These are phyloP conservation scores for Eurypyga helias DNA, from an alignment of 2,113 vertebrate species.

Conservation along the genomic window DNA sequence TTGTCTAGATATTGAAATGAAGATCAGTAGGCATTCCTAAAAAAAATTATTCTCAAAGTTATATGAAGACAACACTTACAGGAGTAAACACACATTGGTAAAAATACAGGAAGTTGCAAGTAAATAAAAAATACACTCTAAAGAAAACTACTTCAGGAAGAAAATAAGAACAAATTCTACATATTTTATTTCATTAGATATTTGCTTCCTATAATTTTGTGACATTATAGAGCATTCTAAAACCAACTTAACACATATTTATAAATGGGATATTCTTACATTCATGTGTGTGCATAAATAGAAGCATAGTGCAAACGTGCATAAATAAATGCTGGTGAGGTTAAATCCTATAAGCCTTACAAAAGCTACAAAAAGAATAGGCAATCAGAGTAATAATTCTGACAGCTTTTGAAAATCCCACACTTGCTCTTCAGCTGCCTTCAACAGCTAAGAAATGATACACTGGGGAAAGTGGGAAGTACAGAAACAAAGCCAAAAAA, in stretches of 20 bases:
- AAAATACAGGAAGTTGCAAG: background rate
- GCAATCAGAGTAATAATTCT: background rate
- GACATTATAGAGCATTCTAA: background rate
- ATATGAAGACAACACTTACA: background rate
- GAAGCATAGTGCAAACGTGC: background rate
- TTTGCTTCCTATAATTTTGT: background rate
- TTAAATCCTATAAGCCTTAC: background rate
- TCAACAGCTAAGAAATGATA: background rate
- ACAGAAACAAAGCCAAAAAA: background rate
- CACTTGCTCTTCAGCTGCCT: background rate
- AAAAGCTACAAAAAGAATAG: background rate
- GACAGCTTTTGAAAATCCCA: background rate
- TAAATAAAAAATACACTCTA: background rate
- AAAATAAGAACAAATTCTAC: background rate
- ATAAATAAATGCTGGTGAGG: background rate
- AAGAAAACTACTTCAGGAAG: background rate
- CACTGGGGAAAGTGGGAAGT: background rate
- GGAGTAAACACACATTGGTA: background rate
- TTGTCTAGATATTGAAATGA: background rate
- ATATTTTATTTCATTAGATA: background rate
- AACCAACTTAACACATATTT: background rate
- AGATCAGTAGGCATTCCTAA: background rate
- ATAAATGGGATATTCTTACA: background rate
- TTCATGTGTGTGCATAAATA: background rate
- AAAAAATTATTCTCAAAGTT: background rate